Base-by-base conservation (phyloP, 2,888 invertebrate genomes). In the Ferrisia virgata region DNA sequence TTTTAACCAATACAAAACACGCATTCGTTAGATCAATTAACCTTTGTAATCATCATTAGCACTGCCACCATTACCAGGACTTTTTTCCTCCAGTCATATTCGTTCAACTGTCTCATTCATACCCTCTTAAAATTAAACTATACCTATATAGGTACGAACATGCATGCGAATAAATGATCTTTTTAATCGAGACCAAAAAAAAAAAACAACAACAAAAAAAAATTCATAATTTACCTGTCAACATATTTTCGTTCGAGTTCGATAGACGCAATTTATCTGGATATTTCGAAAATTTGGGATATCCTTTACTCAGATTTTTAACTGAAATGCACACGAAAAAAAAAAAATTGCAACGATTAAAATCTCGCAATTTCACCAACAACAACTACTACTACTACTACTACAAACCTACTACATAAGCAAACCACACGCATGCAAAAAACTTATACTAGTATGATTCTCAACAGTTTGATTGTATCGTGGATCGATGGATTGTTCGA, bases 171-270 rank as follows among this genome's bases (percentile, higher is more conserved):
- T 43, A 13, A 43, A 15, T 13, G 43, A n/a, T n/a, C n/a, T n/a
- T n/a, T n/a, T n/a, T 3, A 43, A 43, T 15, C 18, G n/a, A n/a
- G n/a, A n/a, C 31, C 13, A 31, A 28, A 64, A 22, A 58, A 25
- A 5, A 13, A 25, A 25, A 58, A 25, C n/a, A 0, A 15, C 1
- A 40, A 40, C 8, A 53, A 53, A 22, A 53, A 15, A 53, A n/a
- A 53, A 18, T 11, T 53, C 6, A 18, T 53, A 64, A 64, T 64
- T 36, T 76, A 76, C 72, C 72, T 76, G 72, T 76, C 36, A 76
- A 76, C 72, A 76, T 76, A 8, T 76, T 76, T 22, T 76, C 72
- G 72, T 76, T 33, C 72, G 72, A 76, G 15, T 76, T 76, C 36
- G 25, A 76, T 18, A 31, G 18, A 9, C 18, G 72, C 2, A 76